Percentiles rank a stretch among this genome's conserved stretches.
These are phyloP conservation scores for Pherbina coryleti DNA, from an alignment of 2,888 invertebrate species.

Conservation along the genomic window DNA sequence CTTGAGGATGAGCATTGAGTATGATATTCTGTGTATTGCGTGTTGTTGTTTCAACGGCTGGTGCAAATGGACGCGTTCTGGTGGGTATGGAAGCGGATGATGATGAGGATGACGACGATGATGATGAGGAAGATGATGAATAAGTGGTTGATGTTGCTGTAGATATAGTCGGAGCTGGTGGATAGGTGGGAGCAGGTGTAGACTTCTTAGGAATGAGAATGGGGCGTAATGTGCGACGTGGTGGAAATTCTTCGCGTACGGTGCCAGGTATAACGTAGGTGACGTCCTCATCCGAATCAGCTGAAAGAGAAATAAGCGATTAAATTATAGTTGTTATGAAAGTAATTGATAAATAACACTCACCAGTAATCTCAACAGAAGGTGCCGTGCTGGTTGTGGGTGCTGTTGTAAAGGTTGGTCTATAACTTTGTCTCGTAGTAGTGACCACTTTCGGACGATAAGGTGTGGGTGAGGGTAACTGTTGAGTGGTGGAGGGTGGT, in stretches of 20 bases:
- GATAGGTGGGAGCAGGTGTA: constrained; percentile 67
- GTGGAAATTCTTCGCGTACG: constrained; percentile 70
- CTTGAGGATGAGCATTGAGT: constrained; percentile 80
- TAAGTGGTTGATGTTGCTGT: constrained; percentile 47
- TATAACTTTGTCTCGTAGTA: constrained; percentile 65
- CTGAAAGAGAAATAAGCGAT: constrained; percentile 44
- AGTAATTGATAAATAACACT: constrained; percentile 35
- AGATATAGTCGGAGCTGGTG: constrained; percentile 67
- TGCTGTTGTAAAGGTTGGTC: constrained; percentile 48
- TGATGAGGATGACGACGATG: constrained; percentile 44
- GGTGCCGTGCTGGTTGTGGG: constrained; percentile 58
- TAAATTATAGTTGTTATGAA: not conserved
- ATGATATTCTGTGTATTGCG: constrained; percentile 71
- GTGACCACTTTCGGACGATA: constrained; percentile 66
- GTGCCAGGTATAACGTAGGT: constrained; percentile 68
- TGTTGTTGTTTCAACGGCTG: constrained; percentile 59
- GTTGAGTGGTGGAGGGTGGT: constrained; percentile 61
- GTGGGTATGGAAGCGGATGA: constrained; percentile 52
- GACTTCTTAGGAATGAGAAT: constrained; percentile 62
- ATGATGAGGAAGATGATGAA: constrained; percentile 28
- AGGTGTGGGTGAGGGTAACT: constrained; percentile 47
- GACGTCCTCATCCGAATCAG: constrained; percentile 66
- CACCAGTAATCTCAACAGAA: constrained; percentile 64
- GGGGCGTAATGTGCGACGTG: constrained; percentile 64
- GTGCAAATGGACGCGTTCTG: constrained; percentile 50